Base-by-base conservation (phyloP, 1,140 invertebrate species). In the Calephelis nemesis region DNA sequence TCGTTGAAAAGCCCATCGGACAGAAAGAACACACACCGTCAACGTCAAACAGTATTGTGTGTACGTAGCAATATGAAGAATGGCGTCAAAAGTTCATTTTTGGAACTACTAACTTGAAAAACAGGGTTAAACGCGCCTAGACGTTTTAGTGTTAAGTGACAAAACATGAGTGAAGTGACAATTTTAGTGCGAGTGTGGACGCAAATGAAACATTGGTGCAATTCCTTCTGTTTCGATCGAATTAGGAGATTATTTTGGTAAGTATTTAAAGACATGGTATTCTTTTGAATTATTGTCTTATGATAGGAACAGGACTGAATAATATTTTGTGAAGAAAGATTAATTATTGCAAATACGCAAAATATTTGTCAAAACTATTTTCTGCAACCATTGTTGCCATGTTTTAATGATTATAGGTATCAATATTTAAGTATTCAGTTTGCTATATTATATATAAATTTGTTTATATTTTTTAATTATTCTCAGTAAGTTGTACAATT, bases 41-140 rank as follows among this genome's bases (percentile, higher is more conserved):
- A 11, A 80, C 81, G 0, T 86, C 88, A 0, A 83, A 69, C 75
- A 79, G 70, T 40, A 88, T 91, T 7, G 86, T 76, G 7, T 88
- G 87, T 65, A 89, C 89, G 83, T 91, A 91, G 87, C 87, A 90
- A 64, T 90, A 91, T 79, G 87, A 86, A 65, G 78, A 79, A 15
- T 91, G 89, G 88, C 79, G 87, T 1, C 74, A 76, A 7, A 69
- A 84, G 78, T 90, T 90, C 85, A 90, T 90, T 67, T 90, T 81
- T 73, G 88, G 88, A 72, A 74, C 83, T 70, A 68, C 64, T 60
- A 68, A 69, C 76, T 68, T 73, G 74, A 85, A 77, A 65, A 75
- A 71, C 71, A 72, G 74, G 67, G 63, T 74, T 42, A 82, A 77
- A 65, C 78, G 79, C 42, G 64, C 75, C 30, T 82, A 76, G 77